Evolutionary conservation across 2,797 vertebrate species (phyloP).

Genomic region (Crocidura indochinensis): DNA sequence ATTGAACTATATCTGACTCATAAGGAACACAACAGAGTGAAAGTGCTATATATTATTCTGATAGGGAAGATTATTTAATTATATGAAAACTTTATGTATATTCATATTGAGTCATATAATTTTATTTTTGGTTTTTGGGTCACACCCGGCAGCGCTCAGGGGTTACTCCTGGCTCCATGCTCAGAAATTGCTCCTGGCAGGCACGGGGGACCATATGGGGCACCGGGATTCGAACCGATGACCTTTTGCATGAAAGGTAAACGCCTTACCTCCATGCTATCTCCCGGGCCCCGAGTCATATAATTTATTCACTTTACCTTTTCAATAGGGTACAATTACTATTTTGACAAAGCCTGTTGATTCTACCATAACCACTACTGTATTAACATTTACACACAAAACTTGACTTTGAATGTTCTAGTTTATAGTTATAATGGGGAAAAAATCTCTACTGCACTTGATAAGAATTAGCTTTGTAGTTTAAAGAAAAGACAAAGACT

Average conservation of each 20-base stretch:
- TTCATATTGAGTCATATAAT: slow-evolving; percentile 50
- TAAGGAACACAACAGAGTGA: slow-evolving; percentile 34
- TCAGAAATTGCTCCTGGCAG: too few relatives aligned
- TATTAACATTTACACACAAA: slow-evolving; percentile 45
- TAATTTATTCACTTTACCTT: slow-evolving; percentile 48
- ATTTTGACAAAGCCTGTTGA: slow-evolving; percentile 21
- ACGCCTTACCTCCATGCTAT: too few relatives aligned
- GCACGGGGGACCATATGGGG: too few relatives aligned
- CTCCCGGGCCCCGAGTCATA: too few relatives aligned
- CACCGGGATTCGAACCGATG: too few relatives aligned
- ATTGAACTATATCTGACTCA: slow-evolving; percentile 1
- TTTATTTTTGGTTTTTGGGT: too few relatives aligned
- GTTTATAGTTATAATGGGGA: slow-evolving; percentile 46
- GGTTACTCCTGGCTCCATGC: too few relatives aligned
- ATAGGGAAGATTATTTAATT: slow-evolving; percentile 32
- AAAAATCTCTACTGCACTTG: slow-evolving; percentile 30
- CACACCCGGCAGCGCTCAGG: too few relatives aligned
- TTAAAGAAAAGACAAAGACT: slow-evolving; percentile 65
- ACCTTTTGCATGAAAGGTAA: too few relatives aligned
- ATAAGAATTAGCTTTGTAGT: slow-evolving; percentile 64
- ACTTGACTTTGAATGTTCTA: slow-evolving; percentile 25
- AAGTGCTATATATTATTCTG: slow-evolving; percentile 50
- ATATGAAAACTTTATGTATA: neutral
- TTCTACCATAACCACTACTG: neutral
- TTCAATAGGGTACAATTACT: slow-evolving; percentile 22